Percentiles rank a stretch among this genome's conserved stretches.
phyloP scores from a whole-genome alignment of 1,140 invertebrate species.

The Zaprionus vittiger region DNA sequence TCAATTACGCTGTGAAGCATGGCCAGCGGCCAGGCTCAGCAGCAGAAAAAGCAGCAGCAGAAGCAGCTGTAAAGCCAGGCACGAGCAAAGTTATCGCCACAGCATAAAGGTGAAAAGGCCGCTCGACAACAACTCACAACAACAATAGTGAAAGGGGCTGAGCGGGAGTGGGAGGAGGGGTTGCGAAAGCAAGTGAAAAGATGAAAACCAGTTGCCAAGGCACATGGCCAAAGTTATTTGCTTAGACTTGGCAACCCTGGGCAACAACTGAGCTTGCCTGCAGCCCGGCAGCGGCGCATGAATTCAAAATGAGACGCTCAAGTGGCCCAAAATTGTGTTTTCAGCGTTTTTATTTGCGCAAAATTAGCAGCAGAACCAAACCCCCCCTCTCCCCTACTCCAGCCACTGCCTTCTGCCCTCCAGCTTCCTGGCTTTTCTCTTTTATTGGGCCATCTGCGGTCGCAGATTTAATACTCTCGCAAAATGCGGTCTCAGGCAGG shows the following conservation, averaged over 20 bases:
- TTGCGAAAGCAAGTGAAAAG: constrained; percentile 4
- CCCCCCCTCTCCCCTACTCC: not conserved
- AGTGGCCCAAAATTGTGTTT: constrained; percentile 64
- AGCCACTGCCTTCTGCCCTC: not conserved
- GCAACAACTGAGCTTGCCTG: not conserved
- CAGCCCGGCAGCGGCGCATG: constrained; percentile 64
- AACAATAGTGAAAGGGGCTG: not conserved
- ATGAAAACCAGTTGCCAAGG: constrained; percentile 49
- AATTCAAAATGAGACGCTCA: constrained; percentile 76
- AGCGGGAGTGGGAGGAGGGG: not conserved
- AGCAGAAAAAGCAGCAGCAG: constrained; percentile 14
- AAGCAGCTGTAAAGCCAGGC: constrained; percentile 23
- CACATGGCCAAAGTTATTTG: constrained; percentile 52
- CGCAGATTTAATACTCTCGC: constrained; percentile 7
- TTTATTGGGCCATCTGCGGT: constrained; percentile 1
- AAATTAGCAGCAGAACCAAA: constrained; percentile 59
- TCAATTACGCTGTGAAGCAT: constrained; percentile 73
- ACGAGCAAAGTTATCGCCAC: constrained; percentile 39
- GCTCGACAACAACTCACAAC: constrained; percentile 17
- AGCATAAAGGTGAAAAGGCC: constrained; percentile 51
- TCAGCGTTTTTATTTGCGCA: constrained; percentile 77
- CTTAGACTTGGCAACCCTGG: constrained; percentile 38
- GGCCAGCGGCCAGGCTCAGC: constrained; percentile 51
- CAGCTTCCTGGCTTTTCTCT: no score
- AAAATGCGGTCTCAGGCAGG: not conserved